Evolutionary conservation across 2,113 vertebrate species (phyloP), one percentile per base, ranked within the genome.

Genomic region (Datnioides undecimradiatus): DNA sequence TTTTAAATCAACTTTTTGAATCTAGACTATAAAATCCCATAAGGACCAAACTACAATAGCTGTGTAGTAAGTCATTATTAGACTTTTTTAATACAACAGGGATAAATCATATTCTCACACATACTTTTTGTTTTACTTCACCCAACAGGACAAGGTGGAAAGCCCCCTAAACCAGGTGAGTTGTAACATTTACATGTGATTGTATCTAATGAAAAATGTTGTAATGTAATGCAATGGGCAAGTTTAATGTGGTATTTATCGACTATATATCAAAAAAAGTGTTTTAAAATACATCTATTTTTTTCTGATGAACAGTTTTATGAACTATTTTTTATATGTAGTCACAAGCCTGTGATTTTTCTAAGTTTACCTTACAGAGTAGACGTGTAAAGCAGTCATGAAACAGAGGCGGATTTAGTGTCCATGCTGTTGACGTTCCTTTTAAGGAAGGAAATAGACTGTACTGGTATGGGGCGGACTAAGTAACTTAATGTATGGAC

Each of bases 111-210:
- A 38, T 23, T 31, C 29, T 60, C 19, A 29, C 8, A 41, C 54
- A 14, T 51, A 16, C n/a, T 13, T 48, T 76, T 59, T 21, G 9
- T 40, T 25, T 38, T 6, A 60, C 27, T 81, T 79, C 21, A 31
- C 38, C 45, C 34, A 71, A 59, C 63, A 93, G 92, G 91, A 58
- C 88, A 86, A 59, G 91, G 89, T 71, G 92, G 83, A 52, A 94
- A 93, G n/a, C 52, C 65, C 29, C 93, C 87, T 36, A 93, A 91
- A 89, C 91, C 89, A 82, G 91, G 92, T 93, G 79, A 76, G 85
- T 14, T 70, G 16, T 0, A 76, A 36, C 7, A 55, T 60, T 55
- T 76, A 6, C 3, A 16, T 60, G 0, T 43, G 25, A 48, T 25
- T 16, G 40, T 41, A 41, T 41, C 62, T 31, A 25, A 1, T 62